These are phyloP conservation scores for Hipposideros larvatus DNA, from an alignment of 2,797 vertebrate species.

Conservation along the genomic window DNA sequence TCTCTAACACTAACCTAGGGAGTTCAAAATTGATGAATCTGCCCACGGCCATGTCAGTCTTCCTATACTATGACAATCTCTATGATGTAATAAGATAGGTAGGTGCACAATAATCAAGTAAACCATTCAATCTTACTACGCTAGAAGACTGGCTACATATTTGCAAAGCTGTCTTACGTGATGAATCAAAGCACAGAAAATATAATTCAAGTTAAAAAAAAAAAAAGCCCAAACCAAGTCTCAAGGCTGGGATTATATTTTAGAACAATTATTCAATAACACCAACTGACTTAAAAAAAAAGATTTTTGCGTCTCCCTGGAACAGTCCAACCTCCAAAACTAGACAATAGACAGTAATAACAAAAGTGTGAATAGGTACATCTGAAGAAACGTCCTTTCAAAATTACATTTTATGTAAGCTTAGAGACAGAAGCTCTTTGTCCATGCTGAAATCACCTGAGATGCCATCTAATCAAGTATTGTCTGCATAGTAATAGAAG, in stretches of 20 bases:
- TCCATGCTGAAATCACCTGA: background rate
- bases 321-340: constrained; percentile 49
- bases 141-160: background rate
- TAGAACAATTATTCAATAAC: constrained; percentile 41
- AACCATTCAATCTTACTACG: constrained; percentile 29
- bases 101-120: background rate
- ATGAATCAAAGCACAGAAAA: constrained; percentile 28
- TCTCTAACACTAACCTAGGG: background rate
- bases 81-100: background rate
- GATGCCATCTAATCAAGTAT: constrained; percentile 55
- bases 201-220: background rate
- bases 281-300: background rate
- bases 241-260: constrained; percentile 2
- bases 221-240: background rate
- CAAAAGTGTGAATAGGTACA: constrained; percentile 28
- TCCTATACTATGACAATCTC: background rate
- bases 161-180: background rate
- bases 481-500: constrained; percentile 47
- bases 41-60: background rate
- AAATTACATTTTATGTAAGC: constrained; percentile 55
- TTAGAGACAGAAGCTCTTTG: constrained; percentile 18
- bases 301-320: background rate
- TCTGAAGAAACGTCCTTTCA: constrained; percentile 39
- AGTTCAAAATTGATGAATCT: constrained; percentile 17
- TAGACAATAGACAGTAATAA: constrained; percentile 48